Percentiles rank a stretch among this genome's conserved stretches.
phyloP scores from a whole-genome alignment of 1,140 invertebrate genomes.

The Mactra quadrangularis region DNA sequence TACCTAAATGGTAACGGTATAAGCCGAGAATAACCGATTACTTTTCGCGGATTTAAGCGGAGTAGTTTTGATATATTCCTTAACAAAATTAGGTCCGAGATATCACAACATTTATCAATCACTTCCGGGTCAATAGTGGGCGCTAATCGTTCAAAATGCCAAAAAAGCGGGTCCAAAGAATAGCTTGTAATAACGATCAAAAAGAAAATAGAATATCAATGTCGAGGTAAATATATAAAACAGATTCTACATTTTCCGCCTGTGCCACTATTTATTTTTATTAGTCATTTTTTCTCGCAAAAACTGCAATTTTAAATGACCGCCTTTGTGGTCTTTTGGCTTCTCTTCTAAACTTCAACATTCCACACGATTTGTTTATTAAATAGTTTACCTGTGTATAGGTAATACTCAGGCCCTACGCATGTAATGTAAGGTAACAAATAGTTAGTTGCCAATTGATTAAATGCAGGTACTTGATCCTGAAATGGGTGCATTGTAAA shows the following conservation, averaged over 20 bases:
- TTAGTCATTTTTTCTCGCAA: neutral
- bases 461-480: too few relatives aligned
- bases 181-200: slow-evolving; percentile 24
- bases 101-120: slow-evolving; percentile 3
- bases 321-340: neutral
- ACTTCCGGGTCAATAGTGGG: slow-evolving; percentile 57
- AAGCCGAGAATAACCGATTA: too few relatives aligned
- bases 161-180: slow-evolving; percentile 57
- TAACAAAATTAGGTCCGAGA: neutral
- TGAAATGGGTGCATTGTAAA: too few relatives aligned
- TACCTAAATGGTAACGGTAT: too few relatives aligned
- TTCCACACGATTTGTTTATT: too few relatives aligned
- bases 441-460: too few relatives aligned
- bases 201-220: slow-evolving; percentile 63
- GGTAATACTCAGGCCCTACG: neutral
- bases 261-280: neutral
- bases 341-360: neutral
- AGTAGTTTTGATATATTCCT: too few relatives aligned
- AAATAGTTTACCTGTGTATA: neutral
- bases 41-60: too few relatives aligned
- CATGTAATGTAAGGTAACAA: too few relatives aligned
- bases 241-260: neutral
- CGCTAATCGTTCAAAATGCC: slow-evolving; percentile 56
- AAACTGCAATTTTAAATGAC: neutral
- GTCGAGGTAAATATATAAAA: slow-evolving; percentile 53